These are phyloP conservation scores for Babylonia areolata DNA, from an alignment of 1,140 invertebrate genomes.

Conservation along the genomic window DNA sequence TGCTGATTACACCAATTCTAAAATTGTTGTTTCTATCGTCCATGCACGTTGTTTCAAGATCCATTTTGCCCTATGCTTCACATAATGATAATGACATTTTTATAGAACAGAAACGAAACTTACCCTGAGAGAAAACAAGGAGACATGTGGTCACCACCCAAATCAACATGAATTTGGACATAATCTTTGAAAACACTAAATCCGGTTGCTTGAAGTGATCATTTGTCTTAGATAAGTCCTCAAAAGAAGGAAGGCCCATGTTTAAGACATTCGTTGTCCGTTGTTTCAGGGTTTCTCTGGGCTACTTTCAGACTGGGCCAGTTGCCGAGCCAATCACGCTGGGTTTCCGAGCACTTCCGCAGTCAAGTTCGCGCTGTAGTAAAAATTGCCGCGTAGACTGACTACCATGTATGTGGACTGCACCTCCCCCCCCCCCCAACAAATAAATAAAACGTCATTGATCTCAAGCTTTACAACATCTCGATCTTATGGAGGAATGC, in stretches of 20 bases:
- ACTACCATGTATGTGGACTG: neutral
- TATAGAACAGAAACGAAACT: neutral
- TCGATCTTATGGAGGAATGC: too few species aligned
- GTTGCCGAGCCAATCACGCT: neutral
- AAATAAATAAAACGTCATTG: too few species aligned
- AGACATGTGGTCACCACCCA: neutral
- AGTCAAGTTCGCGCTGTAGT: neutral
- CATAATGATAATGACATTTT: too few species aligned
- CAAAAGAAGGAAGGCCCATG: neutral
- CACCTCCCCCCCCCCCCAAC: too few species aligned
- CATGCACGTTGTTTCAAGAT: too few species aligned
- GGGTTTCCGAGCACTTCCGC: neutral
- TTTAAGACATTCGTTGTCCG: neutral
- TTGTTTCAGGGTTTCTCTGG: neutral
- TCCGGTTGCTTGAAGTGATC: neutral
- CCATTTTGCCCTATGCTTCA: too few species aligned
- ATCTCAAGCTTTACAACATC: too few species aligned
- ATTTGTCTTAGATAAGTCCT: neutral
- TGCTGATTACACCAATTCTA: too few species aligned
- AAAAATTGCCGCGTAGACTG: neutral
- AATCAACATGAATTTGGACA: neutral
- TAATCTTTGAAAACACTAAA: neutral
- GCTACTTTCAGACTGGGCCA: neutral
- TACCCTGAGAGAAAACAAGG: neutral
- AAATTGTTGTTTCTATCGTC: too few species aligned